phyloP scores from a whole-genome alignment of 1,140 invertebrate genomes.

The Penaeus indicus region DNA sequence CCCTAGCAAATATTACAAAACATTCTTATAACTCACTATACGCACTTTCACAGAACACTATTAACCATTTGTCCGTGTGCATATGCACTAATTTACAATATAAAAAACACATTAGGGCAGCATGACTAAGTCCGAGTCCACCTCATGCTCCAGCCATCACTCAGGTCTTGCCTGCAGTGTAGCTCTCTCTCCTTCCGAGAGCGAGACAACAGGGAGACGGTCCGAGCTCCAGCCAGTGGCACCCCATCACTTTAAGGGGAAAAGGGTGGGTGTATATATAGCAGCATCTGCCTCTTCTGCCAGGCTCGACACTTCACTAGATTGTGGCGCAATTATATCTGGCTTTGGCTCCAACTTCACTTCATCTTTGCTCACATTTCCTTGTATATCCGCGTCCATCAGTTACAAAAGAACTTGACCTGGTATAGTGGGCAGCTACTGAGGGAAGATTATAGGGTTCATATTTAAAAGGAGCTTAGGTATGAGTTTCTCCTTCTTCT shows the following conservation, averaged over 20 bases:
- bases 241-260: constrained; percentile 38
- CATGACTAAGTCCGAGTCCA: constrained; percentile 22
- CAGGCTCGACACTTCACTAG: constrained; percentile 54
- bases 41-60: constrained; percentile 49
- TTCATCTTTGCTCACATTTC: neutral
- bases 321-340: constrained; percentile 46
- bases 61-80: constrained; percentile 35
- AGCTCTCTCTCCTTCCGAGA: constrained; percentile 21
- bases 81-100: constrained; percentile 8
- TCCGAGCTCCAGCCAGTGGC: neutral
- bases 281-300: constrained; percentile 48
- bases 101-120: constrained; percentile 34
- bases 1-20: constrained; percentile 50
- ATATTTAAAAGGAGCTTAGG: constrained; percentile 25
- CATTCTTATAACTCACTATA: constrained; percentile 9
- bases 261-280: constrained; percentile 26
- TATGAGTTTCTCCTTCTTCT: constrained; percentile 65
- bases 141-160: neutral
- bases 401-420: constrained; percentile 48
- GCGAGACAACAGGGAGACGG: constrained; percentile 45
- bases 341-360: constrained; percentile 9
- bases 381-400: constrained; percentile 25
- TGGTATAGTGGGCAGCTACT: constrained; percentile 31
- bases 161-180: constrained; percentile 34
- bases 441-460: constrained; percentile 46